Conservation (phyloP, 1,140 invertebrate genomes). For the Zaprionus lachaisei region DNA sequence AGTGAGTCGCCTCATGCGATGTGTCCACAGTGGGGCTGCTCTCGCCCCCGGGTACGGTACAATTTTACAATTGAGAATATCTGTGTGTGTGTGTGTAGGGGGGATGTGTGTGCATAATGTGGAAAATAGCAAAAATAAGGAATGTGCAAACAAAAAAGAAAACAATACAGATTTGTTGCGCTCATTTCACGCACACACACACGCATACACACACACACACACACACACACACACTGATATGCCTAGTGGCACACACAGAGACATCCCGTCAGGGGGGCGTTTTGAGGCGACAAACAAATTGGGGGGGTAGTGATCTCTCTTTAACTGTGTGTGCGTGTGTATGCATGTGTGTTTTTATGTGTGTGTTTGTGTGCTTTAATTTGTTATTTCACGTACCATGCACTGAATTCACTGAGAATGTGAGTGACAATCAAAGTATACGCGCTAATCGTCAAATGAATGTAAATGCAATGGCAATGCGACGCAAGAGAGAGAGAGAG, state of each 20-base stretch:
- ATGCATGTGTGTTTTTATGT: slow-evolving; percentile 2
- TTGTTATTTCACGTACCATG: slow-evolving; percentile 52
- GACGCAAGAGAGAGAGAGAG: not conserved
- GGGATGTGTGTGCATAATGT: slow-evolving; percentile 30
- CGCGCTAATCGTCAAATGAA: slow-evolving; percentile 51
- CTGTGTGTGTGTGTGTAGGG: slow-evolving; percentile 4
- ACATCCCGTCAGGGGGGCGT: slow-evolving; percentile 31
- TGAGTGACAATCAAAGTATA: slow-evolving; percentile 50
- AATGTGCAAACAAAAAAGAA: slow-evolving; percentile 42
- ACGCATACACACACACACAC: slow-evolving; percentile 7
- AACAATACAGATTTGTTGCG: slow-evolving; percentile 45
- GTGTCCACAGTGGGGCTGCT: slow-evolving; percentile 13
- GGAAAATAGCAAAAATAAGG: slow-evolving; percentile 45
- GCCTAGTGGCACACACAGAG: slow-evolving; percentile 2
- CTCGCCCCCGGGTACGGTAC: not conserved
- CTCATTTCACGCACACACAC: slow-evolving; percentile 43
- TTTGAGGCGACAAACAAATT: slow-evolving; percentile 41
- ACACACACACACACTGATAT: not conserved
- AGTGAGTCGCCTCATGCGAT: not conserved
- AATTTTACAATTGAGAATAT: slow-evolving; percentile 18
- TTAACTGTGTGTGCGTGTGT: not conserved
- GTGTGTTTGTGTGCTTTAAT: slow-evolving; percentile 25
- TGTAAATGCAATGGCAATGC: slow-evolving; percentile 44
- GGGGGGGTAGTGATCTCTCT: slow-evolving; percentile 40
- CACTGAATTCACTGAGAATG: slow-evolving; percentile 40